phyloP scores from a whole-genome alignment of 30 jellyfish, hydroid and myxozoan species.

The Aurelia sp. region DNA sequence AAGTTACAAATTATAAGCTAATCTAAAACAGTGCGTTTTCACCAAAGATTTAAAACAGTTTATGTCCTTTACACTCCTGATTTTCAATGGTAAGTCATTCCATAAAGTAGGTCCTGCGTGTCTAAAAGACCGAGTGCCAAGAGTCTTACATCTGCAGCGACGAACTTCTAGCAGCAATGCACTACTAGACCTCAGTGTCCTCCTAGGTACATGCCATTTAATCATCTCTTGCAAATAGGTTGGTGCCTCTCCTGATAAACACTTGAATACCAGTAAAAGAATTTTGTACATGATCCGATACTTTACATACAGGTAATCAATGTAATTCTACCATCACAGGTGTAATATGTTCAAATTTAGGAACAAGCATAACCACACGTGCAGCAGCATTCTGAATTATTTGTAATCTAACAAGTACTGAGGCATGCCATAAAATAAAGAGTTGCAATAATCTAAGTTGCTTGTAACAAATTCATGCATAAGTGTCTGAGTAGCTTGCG shows the following conservation, averaged over 20 bases:
- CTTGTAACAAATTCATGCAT: constrained; percentile 41
- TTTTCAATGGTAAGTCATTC: constrained; percentile 22
- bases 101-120: constrained; percentile 43
- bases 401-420: constrained; percentile 51
- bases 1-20: constrained; percentile 15
- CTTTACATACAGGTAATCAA: constrained; percentile 26
- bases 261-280: constrained; percentile 33
- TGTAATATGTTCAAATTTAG: constrained; percentile 59
- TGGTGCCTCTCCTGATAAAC: constrained; percentile 49
- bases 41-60: constrained; percentile 7
- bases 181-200: constrained; percentile 40
- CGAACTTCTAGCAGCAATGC: constrained; percentile 30
- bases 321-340: constrained; percentile 25
- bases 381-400: constrained; percentile 67
- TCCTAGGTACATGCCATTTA: constrained; percentile 32
- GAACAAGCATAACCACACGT: constrained; percentile 42
- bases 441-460: constrained; percentile 53
- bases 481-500: constrained; percentile 25
- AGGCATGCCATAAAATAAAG: constrained; percentile 56
- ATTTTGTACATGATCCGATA: constrained; percentile 31
- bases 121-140: constrained; percentile 35
- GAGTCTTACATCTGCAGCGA: constrained; percentile 35
- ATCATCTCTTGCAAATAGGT: constrained; percentile 52
- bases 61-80: constrained; percentile 39
- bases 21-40: constrained; percentile 39